Evolutionary conservation across 1,140 invertebrate genomes (phyloP).

Genomic region (Drosophila ercepeae): DNA sequence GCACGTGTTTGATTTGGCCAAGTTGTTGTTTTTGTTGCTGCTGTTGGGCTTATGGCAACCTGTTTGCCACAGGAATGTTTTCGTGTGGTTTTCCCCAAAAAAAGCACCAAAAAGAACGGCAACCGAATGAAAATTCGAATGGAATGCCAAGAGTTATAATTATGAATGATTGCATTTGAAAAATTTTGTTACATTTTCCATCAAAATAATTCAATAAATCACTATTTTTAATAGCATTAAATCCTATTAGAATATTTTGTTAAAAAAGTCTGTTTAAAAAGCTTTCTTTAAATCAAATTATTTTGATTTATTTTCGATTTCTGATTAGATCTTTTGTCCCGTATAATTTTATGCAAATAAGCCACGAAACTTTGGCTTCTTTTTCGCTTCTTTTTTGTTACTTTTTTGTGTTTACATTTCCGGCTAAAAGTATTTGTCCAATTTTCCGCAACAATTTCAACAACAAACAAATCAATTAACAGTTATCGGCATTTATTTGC

Average conservation of each 20-base stretch:
- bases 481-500: constrained; percentile 10
- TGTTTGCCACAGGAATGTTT: constrained; percentile 69
- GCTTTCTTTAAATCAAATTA: background rate
- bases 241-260: too few relatives aligned
- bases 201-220: too few relatives aligned
- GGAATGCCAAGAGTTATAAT: constrained; percentile 43
- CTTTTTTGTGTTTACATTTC: constrained; percentile 21
- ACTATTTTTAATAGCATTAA: too few relatives aligned
- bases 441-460: constrained; percentile 26
- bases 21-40: constrained; percentile 18
- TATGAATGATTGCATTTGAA: constrained; percentile 44
- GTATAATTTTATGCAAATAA: constrained; percentile 29
- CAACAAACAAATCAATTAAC: constrained; percentile 70
- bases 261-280: too few relatives aligned
- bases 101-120: too few relatives aligned
- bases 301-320: background rate
- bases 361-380: background rate
- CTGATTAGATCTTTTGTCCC: background rate
- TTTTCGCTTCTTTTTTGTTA: background rate
- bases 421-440: constrained; percentile 6
- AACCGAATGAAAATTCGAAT: constrained; percentile 29
- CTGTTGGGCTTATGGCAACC: constrained; percentile 56
- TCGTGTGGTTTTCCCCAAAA: constrained; percentile 44
- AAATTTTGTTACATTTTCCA: background rate
- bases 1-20: constrained; percentile 42